Conservation (phyloP, 2,113 vertebrate species). For the Saccopteryx leptura region DNA sequence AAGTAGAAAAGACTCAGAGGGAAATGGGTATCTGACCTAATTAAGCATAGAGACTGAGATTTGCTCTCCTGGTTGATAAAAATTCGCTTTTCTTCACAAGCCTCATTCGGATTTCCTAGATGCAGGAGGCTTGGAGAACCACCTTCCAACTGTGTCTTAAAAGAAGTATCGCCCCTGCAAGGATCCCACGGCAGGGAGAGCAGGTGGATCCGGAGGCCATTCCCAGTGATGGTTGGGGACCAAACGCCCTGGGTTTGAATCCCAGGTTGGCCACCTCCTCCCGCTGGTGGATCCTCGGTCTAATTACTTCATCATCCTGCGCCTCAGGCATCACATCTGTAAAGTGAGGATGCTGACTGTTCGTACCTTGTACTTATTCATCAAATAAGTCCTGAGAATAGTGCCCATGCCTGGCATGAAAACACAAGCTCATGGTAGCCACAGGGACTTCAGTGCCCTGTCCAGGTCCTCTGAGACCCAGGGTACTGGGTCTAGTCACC, state of each 20-base stretch:
- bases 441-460: background rate
- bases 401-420: rapidly evolving
- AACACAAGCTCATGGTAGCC: background rate
- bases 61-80: conserved; percentile 76
- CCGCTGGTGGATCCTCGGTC: background rate
- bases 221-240: no score
- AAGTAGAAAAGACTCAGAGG: conserved; percentile 72
- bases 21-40: conserved; percentile 83
- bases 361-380: background rate
- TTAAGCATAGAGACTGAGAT: conserved; percentile 79
- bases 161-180: background rate
- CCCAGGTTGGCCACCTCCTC: background rate
- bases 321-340: background rate
- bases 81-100: conserved; percentile 73
- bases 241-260: background rate
- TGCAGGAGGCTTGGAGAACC: background rate
- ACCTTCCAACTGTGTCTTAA: background rate
- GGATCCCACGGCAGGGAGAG: background rate
- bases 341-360: background rate
- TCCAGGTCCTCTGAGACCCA: background rate
- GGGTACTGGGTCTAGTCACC: rapidly evolving
- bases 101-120: conserved; percentile 53
- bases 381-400: background rate
- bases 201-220: background rate
- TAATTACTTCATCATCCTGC: conserved; percentile 33